A percentile compares a stretch with the other conserved stretches of the same genome.
These are phyloP conservation scores for Aphidoletes aphidimyza DNA, from an alignment of 2,888 invertebrate species.

Conservation along the genomic window DNA sequence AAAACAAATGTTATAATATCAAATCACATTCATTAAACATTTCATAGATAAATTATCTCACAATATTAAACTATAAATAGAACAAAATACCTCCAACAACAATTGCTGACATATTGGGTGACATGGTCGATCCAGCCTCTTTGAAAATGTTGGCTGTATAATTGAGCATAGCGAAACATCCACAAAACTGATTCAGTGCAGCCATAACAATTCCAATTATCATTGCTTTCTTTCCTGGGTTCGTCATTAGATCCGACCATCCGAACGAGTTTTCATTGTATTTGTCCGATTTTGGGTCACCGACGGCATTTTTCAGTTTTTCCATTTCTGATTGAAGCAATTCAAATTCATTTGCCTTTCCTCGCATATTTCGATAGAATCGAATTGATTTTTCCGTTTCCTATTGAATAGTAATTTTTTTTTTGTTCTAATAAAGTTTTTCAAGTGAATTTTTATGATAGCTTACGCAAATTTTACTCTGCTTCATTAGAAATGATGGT, in stretches of 20 bases:
- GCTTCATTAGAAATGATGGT: constrained; percentile 34
- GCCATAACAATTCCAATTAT: constrained; percentile 60
- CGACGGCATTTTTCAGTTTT: too few relatives aligned
- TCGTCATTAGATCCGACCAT: constrained; percentile 53
- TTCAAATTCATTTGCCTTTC: neutral
- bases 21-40: too few relatives aligned
- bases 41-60: too few relatives aligned
- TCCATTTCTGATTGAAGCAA: neutral
- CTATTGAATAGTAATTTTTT: neutral
- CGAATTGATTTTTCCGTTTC: neutral
- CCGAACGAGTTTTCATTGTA: neutral
- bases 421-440: too few relatives aligned
- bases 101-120: constrained; percentile 63
- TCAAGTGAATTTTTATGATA: too few relatives aligned
- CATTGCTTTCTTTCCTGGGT: constrained; percentile 61
- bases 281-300: too few relatives aligned
- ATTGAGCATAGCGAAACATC: neutral
- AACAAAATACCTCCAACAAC: too few relatives aligned
- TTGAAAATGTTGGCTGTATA: constrained; percentile 52
- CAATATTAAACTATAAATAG: too few relatives aligned
- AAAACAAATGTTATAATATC: too few relatives aligned
- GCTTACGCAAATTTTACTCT: neutral
- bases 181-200: constrained; percentile 61
- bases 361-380: neutral
- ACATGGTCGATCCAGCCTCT: constrained; percentile 59